Percentiles rank a stretch among this genome's conserved stretches.
phyloP scores from a whole-genome alignment of 2,888 invertebrate species.

The Dasypolia templi region DNA sequence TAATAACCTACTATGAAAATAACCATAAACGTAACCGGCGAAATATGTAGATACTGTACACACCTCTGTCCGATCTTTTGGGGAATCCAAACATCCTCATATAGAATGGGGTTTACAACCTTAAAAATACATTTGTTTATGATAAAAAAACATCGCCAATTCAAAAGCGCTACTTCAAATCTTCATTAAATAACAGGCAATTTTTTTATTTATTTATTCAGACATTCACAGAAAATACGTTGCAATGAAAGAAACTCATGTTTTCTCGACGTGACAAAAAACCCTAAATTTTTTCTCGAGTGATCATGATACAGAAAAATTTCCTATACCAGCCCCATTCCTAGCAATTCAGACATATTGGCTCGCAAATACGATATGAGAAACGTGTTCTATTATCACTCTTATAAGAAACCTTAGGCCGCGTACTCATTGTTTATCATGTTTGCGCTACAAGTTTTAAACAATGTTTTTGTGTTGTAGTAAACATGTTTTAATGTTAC shows the following conservation, averaged over 20 bases:
- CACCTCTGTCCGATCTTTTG: neutral
- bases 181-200: neutral
- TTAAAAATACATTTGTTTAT: neutral
- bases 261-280: slow-evolving; percentile 48
- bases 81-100: neutral
- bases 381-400: slow-evolving; percentile 62
- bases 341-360: slow-evolving; percentile 66
- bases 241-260: slow-evolving; percentile 46
- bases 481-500: neutral
- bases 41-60: neutral
- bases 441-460: neutral
- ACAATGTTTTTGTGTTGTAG: neutral
- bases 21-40: neutral
- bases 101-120: neutral
- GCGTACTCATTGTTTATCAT: neutral
- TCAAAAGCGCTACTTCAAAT: neutral
- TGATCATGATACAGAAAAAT: slow-evolving; percentile 48
- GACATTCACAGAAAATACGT: slow-evolving; percentile 17
- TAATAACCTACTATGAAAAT: neutral
- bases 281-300: slow-evolving; percentile 30
- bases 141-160: neutral
- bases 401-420: slow-evolving; percentile 53
- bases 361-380: slow-evolving; percentile 64
- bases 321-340: slow-evolving; percentile 42
- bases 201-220: slow-evolving; percentile 7